phyloP scores from a whole-genome alignment of 2,797 vertebrate genomes.

The Stomatorhinus walkeri region DNA sequence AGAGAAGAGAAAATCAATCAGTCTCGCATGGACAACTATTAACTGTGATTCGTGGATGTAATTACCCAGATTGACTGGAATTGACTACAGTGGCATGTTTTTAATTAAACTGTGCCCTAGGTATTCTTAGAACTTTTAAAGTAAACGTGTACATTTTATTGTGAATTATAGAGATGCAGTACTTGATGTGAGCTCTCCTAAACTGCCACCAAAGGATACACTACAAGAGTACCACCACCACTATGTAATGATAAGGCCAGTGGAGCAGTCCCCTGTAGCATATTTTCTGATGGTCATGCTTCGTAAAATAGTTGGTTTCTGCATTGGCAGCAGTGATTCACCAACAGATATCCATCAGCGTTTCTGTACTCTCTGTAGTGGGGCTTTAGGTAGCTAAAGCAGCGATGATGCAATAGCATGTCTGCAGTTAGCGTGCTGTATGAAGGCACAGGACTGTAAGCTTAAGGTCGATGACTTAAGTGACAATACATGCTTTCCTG shows the following conservation, averaged over 20 bases:
- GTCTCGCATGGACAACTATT: background rate
- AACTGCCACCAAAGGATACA: background rate
- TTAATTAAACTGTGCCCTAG: background rate
- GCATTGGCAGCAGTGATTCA: background rate
- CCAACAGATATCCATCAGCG: background rate
- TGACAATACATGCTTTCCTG: background rate
- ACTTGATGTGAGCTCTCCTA: background rate
- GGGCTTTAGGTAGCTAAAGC: background rate
- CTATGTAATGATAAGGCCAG: background rate
- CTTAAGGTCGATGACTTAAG: background rate
- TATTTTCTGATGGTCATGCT: background rate
- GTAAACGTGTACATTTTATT: background rate
- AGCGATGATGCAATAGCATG: background rate
- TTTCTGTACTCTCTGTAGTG: background rate
- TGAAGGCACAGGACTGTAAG: background rate
- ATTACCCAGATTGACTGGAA: constrained; percentile 5
- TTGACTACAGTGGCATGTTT: background rate
- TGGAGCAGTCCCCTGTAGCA: background rate
- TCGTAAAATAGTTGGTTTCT: background rate
- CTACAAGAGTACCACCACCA: background rate
- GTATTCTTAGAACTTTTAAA: background rate
- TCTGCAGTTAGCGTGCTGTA: background rate
- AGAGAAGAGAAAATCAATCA: background rate
- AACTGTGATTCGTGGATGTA: constrained; percentile 1
- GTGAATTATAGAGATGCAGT: background rate